Evolutionary conservation across 2,797 vertebrate genomes (phyloP), one percentile per base, ranked within the genome.

Genomic region (Epinephelus coioides): DNA sequence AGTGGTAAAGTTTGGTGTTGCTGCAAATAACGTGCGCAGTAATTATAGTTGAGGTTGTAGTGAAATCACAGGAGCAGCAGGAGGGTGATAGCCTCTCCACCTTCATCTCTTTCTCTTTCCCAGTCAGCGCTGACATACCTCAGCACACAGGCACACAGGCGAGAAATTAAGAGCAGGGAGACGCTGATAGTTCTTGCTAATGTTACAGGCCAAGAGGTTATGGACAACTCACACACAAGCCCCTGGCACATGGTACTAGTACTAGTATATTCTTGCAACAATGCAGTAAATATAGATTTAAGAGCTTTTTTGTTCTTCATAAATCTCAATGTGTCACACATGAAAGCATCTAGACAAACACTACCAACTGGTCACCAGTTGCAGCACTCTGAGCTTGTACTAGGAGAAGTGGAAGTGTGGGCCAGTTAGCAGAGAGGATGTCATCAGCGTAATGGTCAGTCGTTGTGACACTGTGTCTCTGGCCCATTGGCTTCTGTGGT

Each of bases 401-500:
- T 15, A 62, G 23, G 46, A 65, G 17, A 47, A 27, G 62, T 21
- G 14, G 44, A 46, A 53, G 54, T n/a, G 69, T 19, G 46, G 59
- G 65, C 64, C 75, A 57, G 84, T 87, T 76, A 86, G 57, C 80
- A 75, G 76, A 86, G 82, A 84, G 59, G 86, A 84, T 86, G 87
- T 89, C 84, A 90, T 94, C 89, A 89, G 76, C 49, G 86, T 94
- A 92, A 95, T 94, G 94, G 95, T 94, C 94, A 94, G 83, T 87
- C 14, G 65, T 87, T 89, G 87, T 88, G 79, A 86, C 90, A 79
- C 84, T 91, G 79, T 85, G 80, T 94, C 88, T 91, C 89, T 91
- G 92, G 92, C 89, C 92, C 94, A 94, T 93, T 94, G 90, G 80
- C 86, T 94, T 92, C 92, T 91, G 86, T 91, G 93, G 94, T 93